These are phyloP conservation scores for Jaculus jaculus DNA, from an alignment of 2,113 vertebrate genomes.

Conservation along the genomic window DNA sequence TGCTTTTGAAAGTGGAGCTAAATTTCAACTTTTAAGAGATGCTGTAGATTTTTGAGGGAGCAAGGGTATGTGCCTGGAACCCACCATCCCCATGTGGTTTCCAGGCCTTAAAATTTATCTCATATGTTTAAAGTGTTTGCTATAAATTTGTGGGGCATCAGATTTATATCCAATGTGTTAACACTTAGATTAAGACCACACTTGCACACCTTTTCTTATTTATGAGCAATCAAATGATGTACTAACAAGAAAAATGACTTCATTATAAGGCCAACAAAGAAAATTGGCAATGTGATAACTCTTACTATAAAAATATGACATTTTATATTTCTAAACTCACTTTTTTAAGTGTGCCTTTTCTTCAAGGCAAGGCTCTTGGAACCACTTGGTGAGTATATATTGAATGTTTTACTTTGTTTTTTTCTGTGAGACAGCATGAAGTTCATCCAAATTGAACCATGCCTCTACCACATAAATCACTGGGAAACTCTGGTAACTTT, in stretches of 20 bases:
- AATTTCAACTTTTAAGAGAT: constrained; percentile 30
- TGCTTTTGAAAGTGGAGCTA: background rate
- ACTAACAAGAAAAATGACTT: constrained; percentile 43
- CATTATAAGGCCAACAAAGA: constrained; percentile 9
- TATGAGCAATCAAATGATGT: constrained; percentile 40
- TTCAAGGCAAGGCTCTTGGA: constrained; percentile 43
- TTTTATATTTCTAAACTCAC: constrained; percentile 35
- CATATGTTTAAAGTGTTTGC: background rate
- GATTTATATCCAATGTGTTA: constrained; percentile 38
- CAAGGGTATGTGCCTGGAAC: background rate
- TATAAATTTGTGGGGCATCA: constrained; percentile 48
- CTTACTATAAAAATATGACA: constrained; percentile 26
- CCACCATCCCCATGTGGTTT: background rate
- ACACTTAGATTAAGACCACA: constrained; percentile 45
- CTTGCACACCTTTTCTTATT: constrained; percentile 53
- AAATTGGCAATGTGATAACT: constrained; percentile 41
- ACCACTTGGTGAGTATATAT: constrained; percentile 52
- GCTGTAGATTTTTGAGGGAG: constrained; percentile 2
- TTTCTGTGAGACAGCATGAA: constrained; percentile 68
- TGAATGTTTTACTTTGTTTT: constrained; percentile 63
- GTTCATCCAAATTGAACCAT: constrained; percentile 72
- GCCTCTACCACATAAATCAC: constrained; percentile 74
- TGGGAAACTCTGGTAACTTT: constrained; percentile 70
- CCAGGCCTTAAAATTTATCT: constrained; percentile 38
- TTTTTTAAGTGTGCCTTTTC: background rate